Percentiles rank a stretch among this genome's conserved stretches.
These are phyloP conservation scores for Habrosyne pyritoides DNA, from an alignment of 2,888 invertebrate genomes.

Conservation along the genomic window DNA sequence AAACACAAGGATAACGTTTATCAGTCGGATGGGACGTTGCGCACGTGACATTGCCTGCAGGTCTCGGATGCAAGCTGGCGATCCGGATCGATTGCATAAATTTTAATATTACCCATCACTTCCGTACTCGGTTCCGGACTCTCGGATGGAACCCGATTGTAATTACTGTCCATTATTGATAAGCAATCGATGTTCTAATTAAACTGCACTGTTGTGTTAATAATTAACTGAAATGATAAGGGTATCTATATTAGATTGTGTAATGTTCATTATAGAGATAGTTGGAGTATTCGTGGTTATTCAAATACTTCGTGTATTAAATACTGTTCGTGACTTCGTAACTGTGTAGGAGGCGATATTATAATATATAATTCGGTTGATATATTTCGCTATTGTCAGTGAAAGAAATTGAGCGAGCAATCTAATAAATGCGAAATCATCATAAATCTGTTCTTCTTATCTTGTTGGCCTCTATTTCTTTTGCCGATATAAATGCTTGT, in stretches of 20 bases:
- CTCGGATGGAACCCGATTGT: conserved; percentile 38
- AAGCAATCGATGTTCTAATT: conserved; percentile 53
- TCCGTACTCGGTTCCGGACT: conserved; percentile 18
- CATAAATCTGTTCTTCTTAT: no score
- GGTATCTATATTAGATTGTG: conserved; percentile 29
- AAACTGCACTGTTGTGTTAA: conserved; percentile 43
- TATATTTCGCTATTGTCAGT: background rate
- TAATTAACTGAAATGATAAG: conserved; percentile 33
- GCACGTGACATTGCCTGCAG: conserved; percentile 48
- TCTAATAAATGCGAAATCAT: no score
- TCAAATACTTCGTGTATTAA: background rate
- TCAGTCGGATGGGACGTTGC: conserved; percentile 41
- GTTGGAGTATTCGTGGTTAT: background rate
- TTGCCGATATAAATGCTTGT: background rate
- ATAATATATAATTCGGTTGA: no score
- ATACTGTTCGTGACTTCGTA: background rate
- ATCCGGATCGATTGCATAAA: conserved; percentile 64
- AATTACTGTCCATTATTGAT: conserved; percentile 62
- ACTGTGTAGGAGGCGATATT: no score
- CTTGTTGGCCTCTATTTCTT: background rate
- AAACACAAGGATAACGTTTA: conserved; percentile 42
- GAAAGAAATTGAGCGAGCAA: background rate
- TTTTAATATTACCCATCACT: conserved; percentile 57
- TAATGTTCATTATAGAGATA: conserved; percentile 23
- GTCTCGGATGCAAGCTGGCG: conserved; percentile 53